Evolutionary conservation across 2,888 invertebrate genomes (phyloP).

Genomic region (Arrhopalites spinosus): DNA sequence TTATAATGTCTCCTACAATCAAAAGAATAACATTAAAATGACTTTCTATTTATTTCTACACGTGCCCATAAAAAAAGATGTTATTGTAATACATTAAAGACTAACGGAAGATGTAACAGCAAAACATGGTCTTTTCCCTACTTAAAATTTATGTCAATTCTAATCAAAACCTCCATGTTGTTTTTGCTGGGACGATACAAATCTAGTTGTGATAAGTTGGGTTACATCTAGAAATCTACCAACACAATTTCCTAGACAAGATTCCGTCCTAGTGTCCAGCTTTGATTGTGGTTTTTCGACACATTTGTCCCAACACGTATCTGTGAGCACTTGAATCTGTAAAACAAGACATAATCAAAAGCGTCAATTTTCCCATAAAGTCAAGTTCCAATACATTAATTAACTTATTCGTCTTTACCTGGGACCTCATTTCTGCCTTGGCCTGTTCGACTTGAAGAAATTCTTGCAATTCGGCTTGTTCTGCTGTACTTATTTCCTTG

Average conservation of each 20-base stretch:
- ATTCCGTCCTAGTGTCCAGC: conserved; percentile 85
- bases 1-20: no score
- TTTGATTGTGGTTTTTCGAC: conserved; percentile 87
- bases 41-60: no score
- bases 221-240: conserved; percentile 94
- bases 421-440: not conserved
- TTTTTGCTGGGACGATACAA: conserved; percentile 68
- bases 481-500: not conserved
- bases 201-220: conserved; percentile 82
- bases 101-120: no score
- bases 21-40: no score
- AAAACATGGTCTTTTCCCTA: no score
- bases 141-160: no score
- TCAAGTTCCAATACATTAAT: not conserved
- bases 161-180: no score
- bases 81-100: no score
- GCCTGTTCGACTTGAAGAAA: not conserved
- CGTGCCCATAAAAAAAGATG: no score
- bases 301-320: conserved; percentile 96
- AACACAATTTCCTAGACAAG: conserved; percentile 89
- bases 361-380: not conserved
- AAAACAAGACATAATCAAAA: conserved; percentile 57
- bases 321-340: conserved; percentile 90
- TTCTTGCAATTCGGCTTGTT: not conserved
- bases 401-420: not conserved